Percentiles rank a stretch among this genome's conserved stretches.
Conservation (phyloP, 92 coral and sea anemone species). For the Chrysogorgia sp. region DNA sequence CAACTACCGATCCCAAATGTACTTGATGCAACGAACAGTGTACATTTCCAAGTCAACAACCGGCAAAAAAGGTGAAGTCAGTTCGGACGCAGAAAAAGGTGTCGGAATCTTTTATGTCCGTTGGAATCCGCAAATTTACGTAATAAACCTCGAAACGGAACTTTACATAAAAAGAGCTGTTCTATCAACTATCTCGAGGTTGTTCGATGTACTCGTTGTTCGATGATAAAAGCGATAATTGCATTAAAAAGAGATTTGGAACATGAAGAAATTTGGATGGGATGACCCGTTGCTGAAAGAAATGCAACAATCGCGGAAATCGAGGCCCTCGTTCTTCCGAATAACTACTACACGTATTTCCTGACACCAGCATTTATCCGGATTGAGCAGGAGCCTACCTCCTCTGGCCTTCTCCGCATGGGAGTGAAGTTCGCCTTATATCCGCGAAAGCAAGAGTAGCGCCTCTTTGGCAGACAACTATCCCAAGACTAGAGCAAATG, state of each 20-base stretch:
- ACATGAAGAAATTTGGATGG: slow-evolving; percentile 50
- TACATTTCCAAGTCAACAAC: slow-evolving; percentile 1
- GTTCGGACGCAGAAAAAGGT: too few relatives aligned
- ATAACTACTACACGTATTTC: slow-evolving; percentile 51
- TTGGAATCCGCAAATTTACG: slow-evolving; percentile 47
- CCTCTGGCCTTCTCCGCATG: slow-evolving; percentile 41
- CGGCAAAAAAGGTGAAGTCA: too few relatives aligned
- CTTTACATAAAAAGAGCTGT: slow-evolving; percentile 32
- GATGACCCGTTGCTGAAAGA: slow-evolving; percentile 53
- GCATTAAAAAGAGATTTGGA: slow-evolving; percentile 42
- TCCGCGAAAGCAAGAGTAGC: too few relatives aligned
- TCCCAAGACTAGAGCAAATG: not conserved
- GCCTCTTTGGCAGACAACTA: too few relatives aligned
- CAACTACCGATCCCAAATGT: too few relatives aligned
- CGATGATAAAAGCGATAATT: too few relatives aligned
- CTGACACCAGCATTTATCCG: slow-evolving; percentile 30
- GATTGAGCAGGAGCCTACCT: slow-evolving; percentile 57
- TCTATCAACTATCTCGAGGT: too few relatives aligned
- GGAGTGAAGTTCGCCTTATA: slow-evolving; percentile 46
- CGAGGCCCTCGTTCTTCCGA: slow-evolving; percentile 20
- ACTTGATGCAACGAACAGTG: not conserved
- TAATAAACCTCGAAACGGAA: not conserved
- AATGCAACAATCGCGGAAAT: not conserved
- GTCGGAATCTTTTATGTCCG: slow-evolving; percentile 11
- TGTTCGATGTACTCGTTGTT: slow-evolving; percentile 39